Percentiles rank a stretch among this genome's conserved stretches.
phyloP scores from a whole-genome alignment of 2,113 vertebrate species.

The Podocnemis expansa region DNA sequence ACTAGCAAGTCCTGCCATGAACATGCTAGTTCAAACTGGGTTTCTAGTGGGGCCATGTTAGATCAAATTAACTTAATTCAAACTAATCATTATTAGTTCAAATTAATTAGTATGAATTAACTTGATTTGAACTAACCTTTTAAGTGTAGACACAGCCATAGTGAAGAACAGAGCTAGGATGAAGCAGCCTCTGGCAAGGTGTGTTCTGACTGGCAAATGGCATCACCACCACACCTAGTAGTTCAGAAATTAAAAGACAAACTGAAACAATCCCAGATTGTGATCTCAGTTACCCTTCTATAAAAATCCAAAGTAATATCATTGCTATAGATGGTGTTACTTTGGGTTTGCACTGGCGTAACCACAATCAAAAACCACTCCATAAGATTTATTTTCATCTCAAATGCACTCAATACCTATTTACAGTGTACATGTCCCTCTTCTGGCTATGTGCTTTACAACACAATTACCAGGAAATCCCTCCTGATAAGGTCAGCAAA shows the following conservation, averaged over 20 bases:
- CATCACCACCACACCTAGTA: background rate
- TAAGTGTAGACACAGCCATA: too few species aligned
- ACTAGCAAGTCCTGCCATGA: too few species aligned
- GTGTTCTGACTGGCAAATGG: background rate
- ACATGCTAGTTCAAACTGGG: too few species aligned
- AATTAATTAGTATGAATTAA: too few species aligned
- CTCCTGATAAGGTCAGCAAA: background rate
- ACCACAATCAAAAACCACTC: background rate
- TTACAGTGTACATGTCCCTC: background rate
- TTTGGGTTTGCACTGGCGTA: background rate
- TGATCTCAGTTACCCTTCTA: background rate
- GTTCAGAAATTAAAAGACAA: background rate
- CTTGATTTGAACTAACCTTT: too few species aligned
- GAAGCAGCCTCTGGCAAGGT: background rate
- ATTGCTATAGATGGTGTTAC: accelerated
- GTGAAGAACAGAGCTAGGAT: background rate
- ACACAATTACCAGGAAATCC: accelerated
- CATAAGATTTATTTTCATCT: background rate
- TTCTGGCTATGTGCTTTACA: background rate
- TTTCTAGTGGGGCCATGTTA: too few species aligned
- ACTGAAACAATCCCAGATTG: background rate
- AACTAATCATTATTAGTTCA: too few species aligned
- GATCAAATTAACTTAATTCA: too few species aligned
- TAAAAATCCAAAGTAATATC: background rate
- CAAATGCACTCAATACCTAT: background rate